phyloP scores from a whole-genome alignment of 2,888 invertebrate species.

The Archaeoteleia sp. region DNA sequence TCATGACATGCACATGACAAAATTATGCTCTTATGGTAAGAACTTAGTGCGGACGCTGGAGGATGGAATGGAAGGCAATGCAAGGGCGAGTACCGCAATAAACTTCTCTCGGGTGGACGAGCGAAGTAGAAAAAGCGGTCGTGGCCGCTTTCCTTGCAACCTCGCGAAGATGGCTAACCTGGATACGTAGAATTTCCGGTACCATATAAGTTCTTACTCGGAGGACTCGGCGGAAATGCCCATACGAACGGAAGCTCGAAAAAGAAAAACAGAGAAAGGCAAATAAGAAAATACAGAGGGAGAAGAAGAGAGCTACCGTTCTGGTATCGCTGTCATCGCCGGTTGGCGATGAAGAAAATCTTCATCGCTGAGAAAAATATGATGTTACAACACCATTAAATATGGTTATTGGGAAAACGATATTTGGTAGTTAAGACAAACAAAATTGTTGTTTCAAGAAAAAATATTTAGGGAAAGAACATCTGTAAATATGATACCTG shows the following conservation, averaged over 20 bases:
- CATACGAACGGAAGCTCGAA: slow-evolving; percentile 57
- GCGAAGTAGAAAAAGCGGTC: slow-evolving; percentile 45
- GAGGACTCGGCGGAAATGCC: slow-evolving; percentile 57
- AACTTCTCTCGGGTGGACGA: slow-evolving; percentile 56
- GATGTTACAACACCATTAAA: too few relatives aligned
- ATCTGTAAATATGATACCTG: too few relatives aligned
- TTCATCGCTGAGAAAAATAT: slow-evolving; percentile 7
- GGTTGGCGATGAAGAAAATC: too few relatives aligned
- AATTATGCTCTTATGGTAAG: slow-evolving; percentile 38
- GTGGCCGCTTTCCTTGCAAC: slow-evolving; percentile 37
- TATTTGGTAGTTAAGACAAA: too few relatives aligned
- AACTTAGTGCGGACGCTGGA: slow-evolving; percentile 14
- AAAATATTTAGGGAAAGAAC: too few relatives aligned
- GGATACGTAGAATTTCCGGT: slow-evolving; percentile 60
- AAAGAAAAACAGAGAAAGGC: slow-evolving; percentile 36
- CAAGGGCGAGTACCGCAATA: slow-evolving; percentile 54
- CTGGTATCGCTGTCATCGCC: slow-evolving; percentile 15
- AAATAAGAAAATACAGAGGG: slow-evolving; percentile 26
- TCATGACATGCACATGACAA: slow-evolving; percentile 42
- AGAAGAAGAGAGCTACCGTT: slow-evolving; percentile 14
- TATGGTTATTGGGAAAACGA: too few relatives aligned
- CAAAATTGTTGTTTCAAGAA: too few relatives aligned
- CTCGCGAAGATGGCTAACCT: slow-evolving; percentile 50
- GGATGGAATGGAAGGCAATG: not conserved
- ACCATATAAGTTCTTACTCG: slow-evolving; percentile 55